Conservation (phyloP, 2,888 invertebrate genomes). For the Hedychridium roseum region DNA sequence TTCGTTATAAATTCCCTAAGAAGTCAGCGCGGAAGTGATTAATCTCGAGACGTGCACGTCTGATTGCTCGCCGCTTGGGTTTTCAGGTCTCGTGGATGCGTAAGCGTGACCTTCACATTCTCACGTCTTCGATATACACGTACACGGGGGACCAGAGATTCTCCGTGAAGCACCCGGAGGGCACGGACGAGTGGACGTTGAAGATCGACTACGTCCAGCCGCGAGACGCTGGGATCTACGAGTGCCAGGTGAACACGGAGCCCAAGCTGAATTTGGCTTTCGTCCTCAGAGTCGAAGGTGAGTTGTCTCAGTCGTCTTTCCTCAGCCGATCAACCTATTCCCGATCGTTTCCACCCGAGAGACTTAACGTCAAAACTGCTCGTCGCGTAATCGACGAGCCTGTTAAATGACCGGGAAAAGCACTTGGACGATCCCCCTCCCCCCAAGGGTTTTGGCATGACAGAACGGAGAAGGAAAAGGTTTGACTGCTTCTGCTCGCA, state of each 20-base stretch:
- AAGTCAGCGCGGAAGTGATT: too few relatives aligned
- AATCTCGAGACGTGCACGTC: too few relatives aligned
- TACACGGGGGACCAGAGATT: constrained; percentile 89
- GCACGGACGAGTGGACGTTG: constrained; percentile 87
- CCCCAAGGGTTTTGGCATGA: too few relatives aligned
- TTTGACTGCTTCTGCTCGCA: too few relatives aligned
- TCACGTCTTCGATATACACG: constrained; percentile 84
- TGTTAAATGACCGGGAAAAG: too few relatives aligned
- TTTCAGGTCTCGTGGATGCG: constrained; percentile 84
- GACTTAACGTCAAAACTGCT: not conserved
- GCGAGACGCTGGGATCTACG: constrained; percentile 84
- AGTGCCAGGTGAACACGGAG: constrained; percentile 90
- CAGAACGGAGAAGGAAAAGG: too few relatives aligned
- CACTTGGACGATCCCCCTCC: too few relatives aligned
- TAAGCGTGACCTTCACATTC: constrained; percentile 82
- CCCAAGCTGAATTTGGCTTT: constrained; percentile 89
- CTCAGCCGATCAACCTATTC: constrained; percentile 23
- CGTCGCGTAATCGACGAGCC: not conserved
- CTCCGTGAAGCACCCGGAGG: constrained; percentile 83
- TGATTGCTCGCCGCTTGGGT: too few relatives aligned
- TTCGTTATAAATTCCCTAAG: too few relatives aligned
- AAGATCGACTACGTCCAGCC: constrained; percentile 85
- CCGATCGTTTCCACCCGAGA: not conserved
- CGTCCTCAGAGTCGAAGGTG: constrained; percentile 82
- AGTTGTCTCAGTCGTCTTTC: constrained; percentile 42